A percentile compares a stretch with the other conserved stretches of the same genome.
phyloP scores from a whole-genome alignment of 2,113 vertebrate species.

The Rhabdornis inornatus region DNA sequence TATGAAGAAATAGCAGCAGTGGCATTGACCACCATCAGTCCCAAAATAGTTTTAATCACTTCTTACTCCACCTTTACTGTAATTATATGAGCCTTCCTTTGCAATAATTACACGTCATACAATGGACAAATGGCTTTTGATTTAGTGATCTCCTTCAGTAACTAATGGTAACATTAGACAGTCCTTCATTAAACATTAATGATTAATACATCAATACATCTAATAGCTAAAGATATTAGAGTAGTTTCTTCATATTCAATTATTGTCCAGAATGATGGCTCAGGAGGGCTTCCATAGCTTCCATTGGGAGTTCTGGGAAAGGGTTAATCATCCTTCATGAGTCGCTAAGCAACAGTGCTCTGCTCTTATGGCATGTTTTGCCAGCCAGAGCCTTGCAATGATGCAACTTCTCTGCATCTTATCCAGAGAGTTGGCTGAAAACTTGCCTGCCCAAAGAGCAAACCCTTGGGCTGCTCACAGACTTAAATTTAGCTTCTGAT shows the following conservation, averaged over 20 bases:
- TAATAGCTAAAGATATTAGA: not conserved
- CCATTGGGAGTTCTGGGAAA: not conserved
- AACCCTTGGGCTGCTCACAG: not conserved
- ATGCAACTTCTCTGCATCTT: not conserved
- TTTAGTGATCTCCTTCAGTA: not conserved
- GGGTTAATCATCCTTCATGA: not conserved
- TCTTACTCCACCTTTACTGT: not conserved
- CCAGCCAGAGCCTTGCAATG: not conserved
- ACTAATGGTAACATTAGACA: not conserved
- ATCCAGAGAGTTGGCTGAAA: not conserved
- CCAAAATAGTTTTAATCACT: not conserved
- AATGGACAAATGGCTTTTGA: not conserved
- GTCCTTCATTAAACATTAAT: not conserved
- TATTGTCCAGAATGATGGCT: not conserved
- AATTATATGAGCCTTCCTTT: not conserved
- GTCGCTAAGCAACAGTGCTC: constrained; percentile 31
- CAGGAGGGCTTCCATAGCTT: not conserved
- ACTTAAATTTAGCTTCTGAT: not conserved
- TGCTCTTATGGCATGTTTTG: not conserved
- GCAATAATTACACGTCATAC: not conserved
- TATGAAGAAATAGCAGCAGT: not conserved
- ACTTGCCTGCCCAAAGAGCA: not conserved
- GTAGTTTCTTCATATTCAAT: not conserved
- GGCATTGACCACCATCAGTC: not conserved
- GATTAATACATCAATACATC: not conserved